Percentiles rank a stretch among this genome's conserved stretches.
Conservation (phyloP, 2,888 invertebrate species). For the Piscicola geometra region DNA sequence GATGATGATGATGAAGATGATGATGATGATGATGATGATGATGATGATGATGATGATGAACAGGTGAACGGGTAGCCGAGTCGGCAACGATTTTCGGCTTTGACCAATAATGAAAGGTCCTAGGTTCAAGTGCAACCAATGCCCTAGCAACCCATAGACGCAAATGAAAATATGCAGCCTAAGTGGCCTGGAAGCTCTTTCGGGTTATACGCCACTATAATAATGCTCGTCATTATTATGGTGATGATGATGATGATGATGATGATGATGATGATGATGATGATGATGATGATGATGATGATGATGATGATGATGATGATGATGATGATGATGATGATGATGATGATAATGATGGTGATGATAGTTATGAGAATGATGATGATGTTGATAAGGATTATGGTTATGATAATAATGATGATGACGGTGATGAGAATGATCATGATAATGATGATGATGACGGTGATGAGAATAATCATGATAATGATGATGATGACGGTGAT, state of each 20-base stretch:
- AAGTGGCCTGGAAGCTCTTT: too few species aligned
- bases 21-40: not conserved
- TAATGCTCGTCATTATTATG: too few species aligned
- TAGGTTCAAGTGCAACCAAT: too few species aligned
- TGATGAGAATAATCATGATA: too few species aligned
- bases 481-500: too few species aligned
- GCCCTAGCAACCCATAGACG: too few species aligned
- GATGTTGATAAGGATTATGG: too few species aligned
- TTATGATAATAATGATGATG: slow-evolving; percentile 1
- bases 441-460: too few species aligned
- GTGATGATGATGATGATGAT: slow-evolving; percentile 11
- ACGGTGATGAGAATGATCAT: not conserved
- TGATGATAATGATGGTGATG: slow-evolving; percentile 26
- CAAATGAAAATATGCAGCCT: too few species aligned
- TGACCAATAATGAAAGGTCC: too few species aligned
- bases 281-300: slow-evolving; percentile 26
- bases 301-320: slow-evolving; percentile 36
- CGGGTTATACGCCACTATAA: too few species aligned
- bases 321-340: slow-evolving; percentile 27
- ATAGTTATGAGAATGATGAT: slow-evolving; percentile 23
- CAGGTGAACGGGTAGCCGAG: not conserved
- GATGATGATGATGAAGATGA: not conserved
- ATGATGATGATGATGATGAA: not conserved
- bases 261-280: not conserved
- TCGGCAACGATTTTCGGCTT: too few species aligned